A percentile compares a stretch with the other conserved stretches of the same genome.
Conservation (phyloP, 2,113 vertebrate genomes). For the Chrysemys picta region DNA sequence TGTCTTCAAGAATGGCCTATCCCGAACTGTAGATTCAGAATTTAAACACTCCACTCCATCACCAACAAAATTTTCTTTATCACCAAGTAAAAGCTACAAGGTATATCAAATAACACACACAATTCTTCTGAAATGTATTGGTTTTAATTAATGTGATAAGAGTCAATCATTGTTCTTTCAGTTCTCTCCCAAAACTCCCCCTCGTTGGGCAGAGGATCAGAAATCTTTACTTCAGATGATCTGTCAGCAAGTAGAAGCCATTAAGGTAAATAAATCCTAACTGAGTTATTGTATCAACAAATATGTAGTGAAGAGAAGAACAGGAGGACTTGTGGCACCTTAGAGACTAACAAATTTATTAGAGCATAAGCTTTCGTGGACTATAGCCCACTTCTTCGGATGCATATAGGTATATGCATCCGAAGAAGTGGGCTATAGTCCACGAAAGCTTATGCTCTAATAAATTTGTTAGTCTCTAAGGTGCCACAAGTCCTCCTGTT, state of each 20-base stretch:
- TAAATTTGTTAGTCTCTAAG: too few species aligned
- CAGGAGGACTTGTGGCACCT: too few species aligned
- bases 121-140: too few species aligned
- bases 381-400: too few species aligned
- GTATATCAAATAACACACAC: constrained; percentile 69
- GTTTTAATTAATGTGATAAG: background rate
- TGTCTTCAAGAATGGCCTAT: constrained; percentile 81
- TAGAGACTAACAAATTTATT: too few species aligned
- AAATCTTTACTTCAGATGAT: constrained; percentile 92
- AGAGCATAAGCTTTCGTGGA: too few species aligned
- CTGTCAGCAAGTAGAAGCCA: constrained; percentile 94
- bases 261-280: constrained; percentile 85
- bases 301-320: background rate
- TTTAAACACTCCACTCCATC: constrained; percentile 89
- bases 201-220: constrained; percentile 96
- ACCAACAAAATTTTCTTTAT: constrained; percentile 85
- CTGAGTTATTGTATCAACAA: background rate
- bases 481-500: too few species aligned
- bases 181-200: constrained; percentile 93
- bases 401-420: too few species aligned
- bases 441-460: too few species aligned
- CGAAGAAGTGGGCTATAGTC: too few species aligned
- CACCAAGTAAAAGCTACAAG: constrained; percentile 90
- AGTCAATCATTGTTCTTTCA: constrained; percentile 50
- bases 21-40: constrained; percentile 80